Base-by-base conservation (phyloP, 2,797 vertebrate species). In the Apodemus agrarius region DNA sequence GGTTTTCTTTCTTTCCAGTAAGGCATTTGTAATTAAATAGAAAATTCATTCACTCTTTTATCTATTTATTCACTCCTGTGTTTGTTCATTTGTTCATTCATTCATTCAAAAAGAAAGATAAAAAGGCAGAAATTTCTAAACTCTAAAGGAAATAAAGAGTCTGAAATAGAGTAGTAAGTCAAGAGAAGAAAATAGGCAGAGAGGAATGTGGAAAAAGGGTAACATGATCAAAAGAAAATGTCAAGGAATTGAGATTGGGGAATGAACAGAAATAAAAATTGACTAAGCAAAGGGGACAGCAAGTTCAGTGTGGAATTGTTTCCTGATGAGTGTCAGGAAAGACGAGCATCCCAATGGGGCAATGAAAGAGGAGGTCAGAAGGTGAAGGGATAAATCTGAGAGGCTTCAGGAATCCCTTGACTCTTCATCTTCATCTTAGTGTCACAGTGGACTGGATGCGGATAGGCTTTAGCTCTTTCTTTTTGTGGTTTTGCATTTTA, bases 1-100 rank as follows among this genome's bases (percentile, higher is more conserved):
- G 75, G 16, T 92, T 93, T 80, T 90, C 49, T 96, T 94, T 61
- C 34, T 93, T 97, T 84, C 67, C 29, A 93, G 46, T 75, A 14
- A 24, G 75, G 4, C 7, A 6, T 43, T 57, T 72, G 24, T 74
- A 81, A 87, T 57, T 92, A 54, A 69, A 83, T 78, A 76, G 79
- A 84, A 95, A 93, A 29, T 24, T 12, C 10, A 61, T 52, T 83
- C 19, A 76, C 4, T 75, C n/a, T 69, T 85, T 91, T 91, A 75
- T 61, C 78, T n/a, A 24, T 88, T 94, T 34, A 59, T 37, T 90
- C n/a, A 26, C 12, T 54, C 67, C 31, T 24, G 16, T 54, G 57
- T 74, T 81, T 37, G 59, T 82, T 76, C 46, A 67, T 69, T 87
- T n/a, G 43, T 81, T 65, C n/a, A 90, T 65, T 46, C 31, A 75